These are phyloP conservation scores for Desmophyllum pertusum DNA, from an alignment of 92 coral and sea anemone genomes.

Conservation along the genomic window DNA sequence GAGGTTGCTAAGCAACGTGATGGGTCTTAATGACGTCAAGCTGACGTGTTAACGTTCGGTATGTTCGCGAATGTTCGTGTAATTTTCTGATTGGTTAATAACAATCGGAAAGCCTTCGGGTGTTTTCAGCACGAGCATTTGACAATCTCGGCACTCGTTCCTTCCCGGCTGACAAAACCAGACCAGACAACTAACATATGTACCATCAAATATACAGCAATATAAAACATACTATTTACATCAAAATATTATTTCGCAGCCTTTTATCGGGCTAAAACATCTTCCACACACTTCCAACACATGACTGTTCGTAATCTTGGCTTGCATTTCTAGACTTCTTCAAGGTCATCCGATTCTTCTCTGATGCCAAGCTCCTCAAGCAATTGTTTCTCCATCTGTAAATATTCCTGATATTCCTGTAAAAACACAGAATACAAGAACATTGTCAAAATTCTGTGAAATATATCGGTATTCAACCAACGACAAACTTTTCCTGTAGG, in stretches of 20 bases:
- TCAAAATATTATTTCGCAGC: background rate
- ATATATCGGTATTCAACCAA: no score
- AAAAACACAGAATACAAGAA: background rate
- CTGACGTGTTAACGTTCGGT: background rate
- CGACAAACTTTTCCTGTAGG: no score
- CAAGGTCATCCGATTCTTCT: constrained; percentile 69
- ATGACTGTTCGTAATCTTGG: background rate
- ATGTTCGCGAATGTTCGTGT: background rate
- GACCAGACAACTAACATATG: background rate
- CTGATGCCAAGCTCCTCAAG: constrained; percentile 91
- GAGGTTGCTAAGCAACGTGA: constrained; percentile 10
- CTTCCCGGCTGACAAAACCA: background rate
- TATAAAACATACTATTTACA: constrained; percentile 8
- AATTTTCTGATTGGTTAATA: background rate
- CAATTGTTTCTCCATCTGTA: constrained; percentile 90
- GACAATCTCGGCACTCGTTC: background rate
- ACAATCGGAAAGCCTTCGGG: background rate
- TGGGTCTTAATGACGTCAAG: background rate
- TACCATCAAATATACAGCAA: background rate
- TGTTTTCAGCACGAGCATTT: background rate
- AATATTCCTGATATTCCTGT: constrained; percentile 93
- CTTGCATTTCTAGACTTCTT: constrained; percentile 33
- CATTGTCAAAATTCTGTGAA: background rate
- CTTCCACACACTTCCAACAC: background rate
- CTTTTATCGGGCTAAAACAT: background rate